phyloP scores from a whole-genome alignment of 2,888 invertebrate genomes.

The Tachina grossa region DNA sequence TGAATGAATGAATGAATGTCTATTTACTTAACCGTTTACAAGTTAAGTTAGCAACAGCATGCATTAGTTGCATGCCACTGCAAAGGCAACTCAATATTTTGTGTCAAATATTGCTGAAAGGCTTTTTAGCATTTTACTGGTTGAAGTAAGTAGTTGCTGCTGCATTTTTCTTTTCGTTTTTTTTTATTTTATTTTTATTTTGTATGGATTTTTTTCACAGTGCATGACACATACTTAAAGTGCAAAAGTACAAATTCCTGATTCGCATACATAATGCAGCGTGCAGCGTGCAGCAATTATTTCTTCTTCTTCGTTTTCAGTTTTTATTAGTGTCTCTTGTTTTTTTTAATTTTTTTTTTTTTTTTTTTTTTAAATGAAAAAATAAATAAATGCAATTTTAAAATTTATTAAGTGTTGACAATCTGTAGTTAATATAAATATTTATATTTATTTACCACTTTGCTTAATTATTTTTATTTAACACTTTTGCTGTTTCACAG shows the following conservation, averaged over 20 bases:
- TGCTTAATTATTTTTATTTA: constrained; percentile 51
- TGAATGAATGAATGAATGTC: constrained; percentile 12
- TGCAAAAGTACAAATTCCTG: constrained; percentile 83
- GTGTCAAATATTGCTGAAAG: constrained; percentile 68
- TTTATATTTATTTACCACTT: constrained; percentile 18
- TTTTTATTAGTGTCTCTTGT: constrained; percentile 48
- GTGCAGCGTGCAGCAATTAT: constrained; percentile 58
- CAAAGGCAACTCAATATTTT: constrained; percentile 40
- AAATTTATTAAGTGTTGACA: constrained; percentile 68
- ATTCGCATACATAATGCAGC: constrained; percentile 80
- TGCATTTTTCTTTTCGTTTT: neutral
- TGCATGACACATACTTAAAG: constrained; percentile 79
- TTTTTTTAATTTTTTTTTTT: constrained; percentile 26
- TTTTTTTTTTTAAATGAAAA: neutral
- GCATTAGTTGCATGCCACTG: constrained; percentile 52
- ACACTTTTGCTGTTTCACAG: constrained; percentile 29
- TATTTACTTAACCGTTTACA: constrained; percentile 17
- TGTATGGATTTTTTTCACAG: constrained; percentile 50
- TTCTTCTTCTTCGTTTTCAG: constrained; percentile 46
- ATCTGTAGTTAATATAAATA: constrained; percentile 53
- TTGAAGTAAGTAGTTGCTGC: constrained; percentile 6
- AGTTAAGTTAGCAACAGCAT: constrained; percentile 25
- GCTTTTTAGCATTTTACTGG: constrained; percentile 55
- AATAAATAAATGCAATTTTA: constrained; percentile 32
- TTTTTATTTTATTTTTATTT: neutral